A percentile compares a stretch with the other conserved stretches of the same genome.
Conservation (phyloP, 2,797 vertebrate species). For the Sternarchorhynchus goeldii region DNA sequence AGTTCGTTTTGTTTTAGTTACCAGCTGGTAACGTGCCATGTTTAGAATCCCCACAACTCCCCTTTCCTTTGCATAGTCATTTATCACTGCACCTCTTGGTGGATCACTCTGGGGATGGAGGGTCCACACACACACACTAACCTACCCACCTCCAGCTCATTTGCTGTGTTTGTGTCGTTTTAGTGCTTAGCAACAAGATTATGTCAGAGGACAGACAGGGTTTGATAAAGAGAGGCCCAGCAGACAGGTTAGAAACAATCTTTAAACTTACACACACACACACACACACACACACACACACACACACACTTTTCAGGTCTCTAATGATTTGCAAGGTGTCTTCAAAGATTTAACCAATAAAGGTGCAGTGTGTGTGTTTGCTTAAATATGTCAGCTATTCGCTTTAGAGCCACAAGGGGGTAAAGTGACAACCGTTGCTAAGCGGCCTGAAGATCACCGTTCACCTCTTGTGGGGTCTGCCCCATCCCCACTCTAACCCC, state of each 20-base stretch:
- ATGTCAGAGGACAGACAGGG: slow-evolving; percentile 49
- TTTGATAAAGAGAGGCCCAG: slow-evolving; percentile 49
- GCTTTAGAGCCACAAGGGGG: too few relatives aligned
- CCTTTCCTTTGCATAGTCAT: slow-evolving; percentile 14
- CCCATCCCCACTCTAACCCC: too few relatives aligned
- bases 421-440: too few relatives aligned
- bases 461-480: too few relatives aligned
- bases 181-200: slow-evolving; percentile 71
- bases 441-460: too few relatives aligned
- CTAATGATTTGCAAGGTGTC: background rate
- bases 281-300: slow-evolving; percentile 17
- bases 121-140: slow-evolving; percentile 18
- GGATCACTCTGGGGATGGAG: slow-evolving; percentile 32
- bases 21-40: slow-evolving; percentile 15
- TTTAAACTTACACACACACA: slow-evolving; percentile 16
- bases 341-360: background rate
- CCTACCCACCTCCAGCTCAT: background rate
- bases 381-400: too few relatives aligned
- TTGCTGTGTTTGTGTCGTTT: slow-evolving; percentile 67
- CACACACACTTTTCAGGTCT: slow-evolving; percentile 9
- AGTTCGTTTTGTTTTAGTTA: slow-evolving; percentile 45
- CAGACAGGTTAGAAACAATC: slow-evolving; percentile 38
- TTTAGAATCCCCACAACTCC: slow-evolving; percentile 34
- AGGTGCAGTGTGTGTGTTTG: too few relatives aligned
- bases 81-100: slow-evolving; percentile 24